Evolutionary conservation across 1,140 invertebrate genomes (phyloP).

Genomic region (Zophobas morio): DNA sequence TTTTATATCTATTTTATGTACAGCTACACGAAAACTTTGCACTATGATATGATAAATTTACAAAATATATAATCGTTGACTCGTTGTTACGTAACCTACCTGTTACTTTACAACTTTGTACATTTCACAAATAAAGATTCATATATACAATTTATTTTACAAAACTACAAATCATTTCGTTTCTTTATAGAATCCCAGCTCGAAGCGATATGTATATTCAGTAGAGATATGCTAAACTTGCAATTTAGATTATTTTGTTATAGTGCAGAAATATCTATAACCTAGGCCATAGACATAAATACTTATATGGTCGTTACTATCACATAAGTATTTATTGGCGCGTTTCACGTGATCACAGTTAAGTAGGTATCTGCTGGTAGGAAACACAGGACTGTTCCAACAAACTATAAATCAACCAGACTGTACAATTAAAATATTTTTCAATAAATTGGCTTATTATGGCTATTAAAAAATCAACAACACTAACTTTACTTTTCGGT

Average conservation of each 20-base stretch:
- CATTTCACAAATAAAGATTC: slow-evolving; percentile 44
- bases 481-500: slow-evolving; percentile 26
- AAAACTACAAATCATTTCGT: slow-evolving; percentile 57
- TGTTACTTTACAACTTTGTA: slow-evolving; percentile 61
- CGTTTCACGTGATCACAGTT: slow-evolving; percentile 56
- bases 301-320: slow-evolving; percentile 29
- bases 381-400: slow-evolving; percentile 33
- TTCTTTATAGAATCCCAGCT: slow-evolving; percentile 60
- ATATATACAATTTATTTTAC: slow-evolving; percentile 57
- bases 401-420: slow-evolving; percentile 16
- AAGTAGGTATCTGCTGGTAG: slow-evolving; percentile 52
- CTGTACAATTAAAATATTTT: background rate
- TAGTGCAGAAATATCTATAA: slow-evolving; percentile 50
- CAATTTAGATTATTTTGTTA: slow-evolving; percentile 45
- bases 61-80: slow-evolving; percentile 59
- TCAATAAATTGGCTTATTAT: background rate
- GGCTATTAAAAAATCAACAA: slow-evolving; percentile 34
- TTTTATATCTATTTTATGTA: slow-evolving; percentile 53
- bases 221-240: slow-evolving; percentile 59
- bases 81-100: slow-evolving; percentile 60
- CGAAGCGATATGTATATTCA: slow-evolving; percentile 64
- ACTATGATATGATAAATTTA: slow-evolving; percentile 61
- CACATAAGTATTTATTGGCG: slow-evolving; percentile 47
- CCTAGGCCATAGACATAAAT: slow-evolving; percentile 38
- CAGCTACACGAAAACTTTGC: slow-evolving; percentile 52